These are phyloP conservation scores for Tragelaphus strepsiceros DNA, from an alignment of 2,113 vertebrate genomes.

Conservation along the genomic window DNA sequence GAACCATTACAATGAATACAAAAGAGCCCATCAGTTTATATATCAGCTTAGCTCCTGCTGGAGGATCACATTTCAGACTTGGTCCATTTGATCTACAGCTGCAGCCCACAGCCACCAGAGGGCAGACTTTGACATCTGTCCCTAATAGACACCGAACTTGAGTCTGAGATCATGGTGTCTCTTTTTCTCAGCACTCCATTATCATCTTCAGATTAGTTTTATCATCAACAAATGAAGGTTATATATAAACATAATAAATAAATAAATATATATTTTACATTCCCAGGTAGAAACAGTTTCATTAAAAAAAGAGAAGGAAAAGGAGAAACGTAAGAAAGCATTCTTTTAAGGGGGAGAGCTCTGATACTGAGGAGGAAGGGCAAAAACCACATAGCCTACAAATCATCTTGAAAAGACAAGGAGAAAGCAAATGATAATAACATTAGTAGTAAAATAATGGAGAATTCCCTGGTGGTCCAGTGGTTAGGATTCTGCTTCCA, in stretches of 20 bases:
- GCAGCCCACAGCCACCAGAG: constrained; percentile 49
- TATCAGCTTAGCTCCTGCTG: fast-evolving
- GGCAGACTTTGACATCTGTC: constrained; percentile 50
- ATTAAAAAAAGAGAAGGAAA: not conserved
- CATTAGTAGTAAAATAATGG: not conserved
- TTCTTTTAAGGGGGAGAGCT: not conserved
- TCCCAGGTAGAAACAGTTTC: not conserved
- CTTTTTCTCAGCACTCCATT: not conserved
- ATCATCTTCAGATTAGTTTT: not conserved
- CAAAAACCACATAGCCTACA: not conserved
- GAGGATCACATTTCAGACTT: not conserved
- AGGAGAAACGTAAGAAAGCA: not conserved
- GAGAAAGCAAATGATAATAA: not conserved
- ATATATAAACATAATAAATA: not conserved
- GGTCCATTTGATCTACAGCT: not conserved
- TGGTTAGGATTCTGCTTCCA: not conserved
- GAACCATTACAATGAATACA: not conserved
- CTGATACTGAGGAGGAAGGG: not conserved
- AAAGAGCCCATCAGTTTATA: not conserved
- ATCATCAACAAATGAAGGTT: not conserved
- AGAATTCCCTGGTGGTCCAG: not conserved
- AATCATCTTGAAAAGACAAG: not conserved
- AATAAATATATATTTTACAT: not conserved
- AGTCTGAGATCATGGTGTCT: not conserved
- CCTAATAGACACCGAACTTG: not conserved